phyloP scores from a whole-genome alignment of 1,140 invertebrate species.

The Varroa destructor region DNA sequence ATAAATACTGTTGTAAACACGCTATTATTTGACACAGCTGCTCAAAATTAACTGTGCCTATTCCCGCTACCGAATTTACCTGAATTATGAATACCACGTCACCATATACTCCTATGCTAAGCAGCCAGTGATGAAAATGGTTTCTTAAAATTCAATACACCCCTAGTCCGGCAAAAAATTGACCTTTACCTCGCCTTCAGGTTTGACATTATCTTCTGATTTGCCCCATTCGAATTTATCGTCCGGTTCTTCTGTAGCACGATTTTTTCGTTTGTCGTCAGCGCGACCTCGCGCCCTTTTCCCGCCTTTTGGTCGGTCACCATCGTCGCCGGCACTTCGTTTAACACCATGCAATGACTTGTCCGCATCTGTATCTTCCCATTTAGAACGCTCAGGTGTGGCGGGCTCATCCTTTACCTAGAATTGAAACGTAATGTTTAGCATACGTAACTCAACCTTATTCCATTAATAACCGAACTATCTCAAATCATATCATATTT shows the following conservation, averaged over 20 bases:
- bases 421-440: too few relatives aligned
- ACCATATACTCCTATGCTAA: too few relatives aligned
- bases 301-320: neutral
- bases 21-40: too few relatives aligned
- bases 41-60: too few relatives aligned
- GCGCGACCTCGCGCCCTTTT: neutral
- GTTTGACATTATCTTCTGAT: neutral
- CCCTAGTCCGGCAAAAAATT: conserved; percentile 9
- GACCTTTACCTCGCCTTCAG: neutral
- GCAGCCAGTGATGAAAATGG: too few relatives aligned
- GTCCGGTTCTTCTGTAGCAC: neutral
- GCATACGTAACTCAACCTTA: too few relatives aligned
- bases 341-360: neutral
- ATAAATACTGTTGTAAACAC: too few relatives aligned
- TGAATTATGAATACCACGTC: too few relatives aligned
- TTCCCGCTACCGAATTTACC: too few relatives aligned
- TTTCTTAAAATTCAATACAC: conserved; percentile 22
- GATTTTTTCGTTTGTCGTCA: neutral
- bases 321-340: neutral
- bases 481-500: too few relatives aligned
- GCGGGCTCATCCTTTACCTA: conserved; percentile 12
- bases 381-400: conserved; percentile 7
- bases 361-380: neutral
- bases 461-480: too few relatives aligned
- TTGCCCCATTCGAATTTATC: neutral